These are phyloP conservation scores for Erannis defoliaria DNA, from an alignment of 2,888 invertebrate genomes.

Conservation along the genomic window DNA sequence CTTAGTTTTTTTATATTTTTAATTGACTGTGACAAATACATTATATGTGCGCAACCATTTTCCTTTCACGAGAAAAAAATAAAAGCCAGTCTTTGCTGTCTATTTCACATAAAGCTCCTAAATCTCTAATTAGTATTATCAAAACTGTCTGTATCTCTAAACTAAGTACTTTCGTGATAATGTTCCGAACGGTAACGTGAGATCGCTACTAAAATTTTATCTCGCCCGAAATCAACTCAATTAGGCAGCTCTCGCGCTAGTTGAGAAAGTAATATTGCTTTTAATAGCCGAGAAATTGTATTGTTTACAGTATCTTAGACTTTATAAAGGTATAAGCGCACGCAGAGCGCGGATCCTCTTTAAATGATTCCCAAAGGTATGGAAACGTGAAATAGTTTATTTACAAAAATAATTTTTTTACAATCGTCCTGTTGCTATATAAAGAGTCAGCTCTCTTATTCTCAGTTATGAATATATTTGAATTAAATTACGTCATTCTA, in stretches of 20 bases:
- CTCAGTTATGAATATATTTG: too few relatives aligned
- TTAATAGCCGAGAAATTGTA: slow-evolving; percentile 43
- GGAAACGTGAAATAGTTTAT: neutral
- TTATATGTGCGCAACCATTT: too few relatives aligned
- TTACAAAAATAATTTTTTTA: too few relatives aligned
- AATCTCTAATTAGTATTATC: neutral
- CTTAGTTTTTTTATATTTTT: too few relatives aligned
- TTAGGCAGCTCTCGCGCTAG: slow-evolving; percentile 39
- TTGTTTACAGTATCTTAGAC: slow-evolving; percentile 41
- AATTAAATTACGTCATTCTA: too few relatives aligned
- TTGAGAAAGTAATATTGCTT: slow-evolving; percentile 46
- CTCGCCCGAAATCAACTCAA: slow-evolving; percentile 42
- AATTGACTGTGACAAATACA: too few relatives aligned
- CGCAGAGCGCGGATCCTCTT: neutral
- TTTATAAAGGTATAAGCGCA: slow-evolving; percentile 18
- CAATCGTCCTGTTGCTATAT: too few relatives aligned
- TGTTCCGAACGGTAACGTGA: slow-evolving; percentile 35
- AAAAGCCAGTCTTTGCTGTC: too few relatives aligned
- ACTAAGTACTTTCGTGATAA: slow-evolving; percentile 21
- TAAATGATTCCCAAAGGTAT: neutral
- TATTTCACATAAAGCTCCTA: too few relatives aligned
- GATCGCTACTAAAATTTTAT: slow-evolving; percentile 42
- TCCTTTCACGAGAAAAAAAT: too few relatives aligned
- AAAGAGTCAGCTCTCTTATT: too few relatives aligned
- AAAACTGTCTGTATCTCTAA: neutral